phyloP scores from a whole-genome alignment of 2,113 vertebrate genomes.

The Pelmatolapia mariae region DNA sequence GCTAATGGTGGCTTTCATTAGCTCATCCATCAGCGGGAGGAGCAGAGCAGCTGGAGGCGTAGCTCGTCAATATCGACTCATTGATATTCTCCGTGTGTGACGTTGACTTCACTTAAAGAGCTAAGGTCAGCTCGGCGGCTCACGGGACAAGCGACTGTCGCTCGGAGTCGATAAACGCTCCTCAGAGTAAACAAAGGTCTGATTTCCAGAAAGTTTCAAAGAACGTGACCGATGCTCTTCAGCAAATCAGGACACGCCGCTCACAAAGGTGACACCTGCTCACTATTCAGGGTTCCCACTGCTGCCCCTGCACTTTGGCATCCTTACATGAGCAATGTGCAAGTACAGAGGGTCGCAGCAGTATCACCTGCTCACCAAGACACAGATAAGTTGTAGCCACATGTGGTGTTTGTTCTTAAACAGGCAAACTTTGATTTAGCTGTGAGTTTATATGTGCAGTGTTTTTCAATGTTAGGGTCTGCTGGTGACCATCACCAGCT shows the following conservation, averaged over 20 bases:
- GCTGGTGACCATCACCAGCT: neutral
- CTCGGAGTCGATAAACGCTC: neutral
- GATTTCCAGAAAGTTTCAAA: neutral
- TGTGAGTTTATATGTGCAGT: neutral
- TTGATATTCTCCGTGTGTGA: neutral
- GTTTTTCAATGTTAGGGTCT: neutral
- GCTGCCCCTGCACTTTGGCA: neutral
- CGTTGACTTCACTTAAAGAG: neutral
- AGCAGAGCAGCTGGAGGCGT: constrained; percentile 26
- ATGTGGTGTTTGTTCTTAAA: neutral
- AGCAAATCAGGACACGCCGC: neutral
- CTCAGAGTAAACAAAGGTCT: neutral
- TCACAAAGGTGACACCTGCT: neutral
- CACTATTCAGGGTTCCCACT: neutral
- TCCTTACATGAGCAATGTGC: neutral
- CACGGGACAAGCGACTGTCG: neutral
- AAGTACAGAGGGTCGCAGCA: neutral
- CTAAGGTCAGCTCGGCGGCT: neutral
- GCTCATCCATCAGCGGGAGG: constrained; percentile 48
- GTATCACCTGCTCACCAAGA: neutral
- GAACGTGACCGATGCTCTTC: neutral
- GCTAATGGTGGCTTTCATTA: constrained; percentile 35
- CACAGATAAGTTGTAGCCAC: neutral
- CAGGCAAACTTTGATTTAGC: neutral
- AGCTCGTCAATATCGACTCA: constrained; percentile 12